Base-by-base conservation (phyloP, 2,888 invertebrate species). In the Merodon equestris region DNA sequence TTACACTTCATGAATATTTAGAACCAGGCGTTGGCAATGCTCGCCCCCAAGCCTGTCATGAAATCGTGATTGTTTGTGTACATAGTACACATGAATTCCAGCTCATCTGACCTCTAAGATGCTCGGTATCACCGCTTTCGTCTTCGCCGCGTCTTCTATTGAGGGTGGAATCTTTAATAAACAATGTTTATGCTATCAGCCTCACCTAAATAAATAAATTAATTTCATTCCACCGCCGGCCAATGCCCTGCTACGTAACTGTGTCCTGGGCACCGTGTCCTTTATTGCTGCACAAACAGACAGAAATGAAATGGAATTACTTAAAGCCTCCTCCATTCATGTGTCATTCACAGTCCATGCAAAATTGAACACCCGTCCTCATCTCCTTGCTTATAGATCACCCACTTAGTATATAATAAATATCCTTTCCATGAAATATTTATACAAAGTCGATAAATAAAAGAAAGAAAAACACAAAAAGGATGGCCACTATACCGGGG, bases 331-430 rank as follows among this genome's bases (percentile, higher is more conserved):
- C 82, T 71, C 82, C 83, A 84, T 84, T 84, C 84, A 84, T 84
- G 7, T 86, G 87, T 85, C 87, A 86, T 83, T 83, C 68, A 73
- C 87, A 87, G 87, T 76, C 84, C 85, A 85, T 85, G 83, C 83
- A 85, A 83, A 83, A 81, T 83, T 84, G 83, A 84, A 84, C 83
- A 81, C 45, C 40, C 64, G 67, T 67, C 61, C 40, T 15, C 13
- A 34, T 10, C 34, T 18, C 44, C n/a, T 19, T n/a, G 38, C 47
- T 14, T 9, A 36, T 27, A 27, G 7, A 27, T 27, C 27, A 27
- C 27, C 27, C 27, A 27, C 27, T 27, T 27, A 27, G 27, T 27
- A 27, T 27, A 7, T 27, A 27, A 27, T 18, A 34, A 27, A 13
- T 12, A 19, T 18, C 36, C 34, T 54, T 40, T 9, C 19, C 56